Evolutionary conservation across 1,140 invertebrate species (phyloP), one percentile per base, ranked within the genome.

Genomic region (Euura saliciscinereae): DNA sequence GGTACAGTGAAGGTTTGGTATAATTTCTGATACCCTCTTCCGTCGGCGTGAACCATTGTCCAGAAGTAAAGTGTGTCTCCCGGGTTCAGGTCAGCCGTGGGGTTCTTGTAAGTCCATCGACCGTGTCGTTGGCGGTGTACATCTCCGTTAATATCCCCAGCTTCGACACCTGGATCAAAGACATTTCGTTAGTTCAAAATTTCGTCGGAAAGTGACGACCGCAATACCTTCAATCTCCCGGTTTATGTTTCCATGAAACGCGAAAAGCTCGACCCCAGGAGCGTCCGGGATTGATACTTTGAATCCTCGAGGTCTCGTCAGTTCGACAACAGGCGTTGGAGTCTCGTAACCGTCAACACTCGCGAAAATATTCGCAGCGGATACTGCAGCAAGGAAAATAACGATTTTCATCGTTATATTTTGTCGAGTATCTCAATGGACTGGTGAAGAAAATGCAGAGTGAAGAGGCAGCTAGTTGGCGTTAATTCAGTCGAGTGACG

Each of bases 191-290:
- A 59, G 6, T 4, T 28, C 3, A 6, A 59, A 59, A 59, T 6
- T 59, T 28, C 28, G 6, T 59, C 13, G 8, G 51, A 4, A 3
- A n/a, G 51, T 59, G 0, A 59, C 10, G 3, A 59, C 10, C 13
- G 51, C 28, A 28, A 11, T 6, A 59, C 51, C 51, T 0, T 5
- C 51, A 75, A 84, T 75, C 59, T 76, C 67, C 68, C 74, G 66
- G 71, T 85, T 85, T 10, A 85, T 74, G 72, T 80, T 84, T 2
- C 82, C 84, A 77, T 85, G 84, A 64, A 85, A 85, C 0, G 84
- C 82, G 72, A 85, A 83, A 28, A 84, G 73, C 66, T 78, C 44
- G 2, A 85, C 78, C 2, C 84, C 84, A 43, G 72, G 69, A 45
- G 76, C 70, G 72, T 85, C 76, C 2, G 82, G 82, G 64, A 85